Conservation (phyloP, 1,140 invertebrate genomes). For the Zaprionus vittiger region DNA sequence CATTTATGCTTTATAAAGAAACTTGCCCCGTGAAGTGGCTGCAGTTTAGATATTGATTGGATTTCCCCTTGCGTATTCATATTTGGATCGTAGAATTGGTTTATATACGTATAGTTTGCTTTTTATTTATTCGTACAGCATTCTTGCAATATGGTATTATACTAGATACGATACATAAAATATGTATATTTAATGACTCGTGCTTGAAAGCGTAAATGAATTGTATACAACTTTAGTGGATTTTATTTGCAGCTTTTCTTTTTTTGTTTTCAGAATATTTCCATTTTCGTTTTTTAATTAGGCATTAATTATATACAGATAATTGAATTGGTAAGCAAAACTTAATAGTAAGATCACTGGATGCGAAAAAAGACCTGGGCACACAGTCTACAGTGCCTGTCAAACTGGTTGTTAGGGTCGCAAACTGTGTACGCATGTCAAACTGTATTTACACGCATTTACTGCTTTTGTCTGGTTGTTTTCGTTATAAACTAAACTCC, state of each 20-base stretch:
- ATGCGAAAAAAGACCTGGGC: constrained; percentile 51
- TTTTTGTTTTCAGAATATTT: constrained; percentile 3
- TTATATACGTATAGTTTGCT: constrained; percentile 19
- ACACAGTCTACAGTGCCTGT: neutral
- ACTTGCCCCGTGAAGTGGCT: neutral
- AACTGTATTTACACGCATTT: constrained; percentile 42
- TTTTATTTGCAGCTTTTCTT: constrained; percentile 19
- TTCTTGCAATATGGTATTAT: constrained; percentile 40
- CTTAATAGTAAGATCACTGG: constrained; percentile 79
- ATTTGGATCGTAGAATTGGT: constrained; percentile 25
- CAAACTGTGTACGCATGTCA: constrained; percentile 25
- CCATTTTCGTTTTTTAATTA: constrained; percentile 18
- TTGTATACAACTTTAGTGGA: constrained; percentile 54
- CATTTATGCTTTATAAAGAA: constrained; percentile 21
- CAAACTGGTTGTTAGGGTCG: neutral
- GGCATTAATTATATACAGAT: constrained; percentile 60
- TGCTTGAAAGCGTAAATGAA: constrained; percentile 69
- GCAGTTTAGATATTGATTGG: constrained; percentile 17
- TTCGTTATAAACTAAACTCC: constrained; percentile 60
- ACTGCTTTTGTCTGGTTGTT: constrained; percentile 5
- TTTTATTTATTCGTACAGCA: constrained; percentile 31
- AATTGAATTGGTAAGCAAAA: constrained; percentile 58
- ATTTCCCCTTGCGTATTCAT: constrained; percentile 27
- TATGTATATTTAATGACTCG: constrained; percentile 79
- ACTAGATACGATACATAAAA: constrained; percentile 52